Base-by-base conservation (phyloP, 2,888 invertebrate species). In the Iphiclides podalirius region DNA sequence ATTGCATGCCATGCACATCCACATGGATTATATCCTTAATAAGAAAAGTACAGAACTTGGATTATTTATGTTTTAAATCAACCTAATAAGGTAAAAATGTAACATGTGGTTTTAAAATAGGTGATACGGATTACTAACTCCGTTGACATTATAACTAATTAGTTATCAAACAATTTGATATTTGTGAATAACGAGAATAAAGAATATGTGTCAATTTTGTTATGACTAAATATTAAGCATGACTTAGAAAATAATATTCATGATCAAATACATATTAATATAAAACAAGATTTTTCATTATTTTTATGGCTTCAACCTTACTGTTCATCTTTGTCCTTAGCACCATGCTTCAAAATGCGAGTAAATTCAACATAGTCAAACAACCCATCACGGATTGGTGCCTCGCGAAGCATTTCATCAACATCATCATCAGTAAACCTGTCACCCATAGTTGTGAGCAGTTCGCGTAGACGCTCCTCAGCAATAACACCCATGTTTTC, bases 351-450 rank as follows among this genome's bases (percentile, higher is more conserved):
- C 64, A 99, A 91, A 72, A 99, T 99, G 72, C 98, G 94, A 26
- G 99, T 99, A 78, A 99, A 99, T 90, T 99, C 99, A 42, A 98
- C 93, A 75, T 99, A 99, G 87, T 99, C 97, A 75, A 99, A 99
- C 75, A 97, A 91, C 0, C 95, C 95, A 40, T 94, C 94, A 67
- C 97, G 96, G 67, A 99, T 99, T 2, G 99, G 99, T 23, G 99
- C 99, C 83, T 99, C 99, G 3, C 98, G 92, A 70, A 98, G 96
- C 96, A 99, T 98, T 81, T 99, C 98, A 78, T 99, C 99, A 0
- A 99, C 98, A 81, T 98, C 98, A 71, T 98, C 98, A 70, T 98
- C 98, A n/a, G 95, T 93, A 79, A 96, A 96, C 36, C 98, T 91
- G 83, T 99, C 98, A 2, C 98, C 99, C 98, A 99, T 99, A 0